Base-by-base conservation (phyloP, 2,113 vertebrate species). In the Dicentrarchus labrax region DNA sequence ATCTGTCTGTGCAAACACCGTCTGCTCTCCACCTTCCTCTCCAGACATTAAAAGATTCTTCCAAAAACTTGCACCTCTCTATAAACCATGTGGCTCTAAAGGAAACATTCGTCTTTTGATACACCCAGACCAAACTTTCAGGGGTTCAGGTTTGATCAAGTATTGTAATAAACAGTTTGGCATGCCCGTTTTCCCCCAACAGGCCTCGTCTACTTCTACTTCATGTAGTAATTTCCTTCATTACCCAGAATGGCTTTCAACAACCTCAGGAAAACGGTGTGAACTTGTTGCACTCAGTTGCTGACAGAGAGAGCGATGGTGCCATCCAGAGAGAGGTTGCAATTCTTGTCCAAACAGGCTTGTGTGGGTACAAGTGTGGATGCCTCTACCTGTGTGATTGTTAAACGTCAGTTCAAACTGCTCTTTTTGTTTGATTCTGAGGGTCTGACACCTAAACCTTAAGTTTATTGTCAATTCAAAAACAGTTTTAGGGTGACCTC, bases 1-100 rank as follows among this genome's bases (percentile, higher is more conserved):
- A 72, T 36, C 60, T 2, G 61, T 84, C 77, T 70, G 71, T 38
- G 50, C 41, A 83, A 81, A 89, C 74, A 36, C 75, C 0, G 76
- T 78, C 80, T 80, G 72, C 11, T 61, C 84, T 67, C 71, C 75
- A 45, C 60, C 78, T 72, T 76, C 64, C 71, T 72, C 68, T 16
- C 7, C 71, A 88, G 72, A 88, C 82, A 48, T 60, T 5, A 10
- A 65, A 50, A 19, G 15, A 54, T 65, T 82, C 78, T 47, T 76
- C 76, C 76, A 57, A 24, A 47, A 56, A 69, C 51, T 24, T 15
- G 12, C 19, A 30, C 36, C 15, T 50, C 69, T 65, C 65, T 21
- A 21, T 36, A 70, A 69, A 70, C 36, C 47, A 21, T 1, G 17
- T 36, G n/a, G 50, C 54, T 62, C 16, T 9, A 48, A 41, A 30